Base-by-base conservation (phyloP, 2,113 vertebrate species). In the Phaethon lepturus region DNA sequence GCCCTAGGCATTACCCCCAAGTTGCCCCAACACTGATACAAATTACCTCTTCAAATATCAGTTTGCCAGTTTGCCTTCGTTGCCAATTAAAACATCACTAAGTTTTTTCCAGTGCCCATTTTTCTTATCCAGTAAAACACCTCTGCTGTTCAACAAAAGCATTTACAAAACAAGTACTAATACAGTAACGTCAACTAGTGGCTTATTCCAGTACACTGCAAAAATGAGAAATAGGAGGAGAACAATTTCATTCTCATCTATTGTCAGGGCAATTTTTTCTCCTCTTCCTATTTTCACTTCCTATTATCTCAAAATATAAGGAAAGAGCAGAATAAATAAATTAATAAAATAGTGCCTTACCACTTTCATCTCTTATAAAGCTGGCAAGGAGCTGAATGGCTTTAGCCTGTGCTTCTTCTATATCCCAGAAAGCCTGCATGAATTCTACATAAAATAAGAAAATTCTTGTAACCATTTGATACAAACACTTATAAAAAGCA, bases 361-460 rank as follows among this genome's bases (percentile, higher is more conserved):
- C 97, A 55, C 94, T 96, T 56, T 74, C 18, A 5, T 98, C 86
- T 10, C 95, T 95, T 3, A 97, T 16, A 53, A 98, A 88, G 7
- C 22, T 44, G 81, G 91, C 19, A 38, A 99, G 96, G 29, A 44
- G 97, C 82, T 97, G 92, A 59, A 99, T 73, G 62, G 93, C 93
- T 82, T 79, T 88, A 71, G 85, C 75, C 87, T 98, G 98, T 12
- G 93, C 96, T 26, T 96, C 96, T 9, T 98, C 98, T 40, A 72
- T 15, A 67, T 96, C 94, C 64, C 93, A 73, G 85, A 97, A 98
- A 59, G 44, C 93, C 83, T 98, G 75, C 98, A 99, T 98, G 91
- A 97, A 94, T 24, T 97, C 98, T 99, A 91, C 4, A 42, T 71
- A 85, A 69, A 49, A 16, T 29, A 96, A 38, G 44, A 81, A 40